Conservation (phyloP, 1,140 invertebrate genomes). For the Trichogramma pretiosum region DNA sequence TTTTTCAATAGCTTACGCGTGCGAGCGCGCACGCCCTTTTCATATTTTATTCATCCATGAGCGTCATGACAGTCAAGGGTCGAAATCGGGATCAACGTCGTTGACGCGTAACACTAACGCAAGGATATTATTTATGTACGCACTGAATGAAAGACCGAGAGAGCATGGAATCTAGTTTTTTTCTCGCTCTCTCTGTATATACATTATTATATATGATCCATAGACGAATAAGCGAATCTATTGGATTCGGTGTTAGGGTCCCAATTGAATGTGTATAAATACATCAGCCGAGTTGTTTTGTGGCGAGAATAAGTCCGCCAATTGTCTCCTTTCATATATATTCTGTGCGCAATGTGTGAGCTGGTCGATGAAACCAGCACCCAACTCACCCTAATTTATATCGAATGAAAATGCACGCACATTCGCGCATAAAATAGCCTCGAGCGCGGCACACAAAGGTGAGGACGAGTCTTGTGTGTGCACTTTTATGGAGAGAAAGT, state of each 20-base stretch:
- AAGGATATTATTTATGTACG: not conserved
- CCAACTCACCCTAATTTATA: constrained; percentile 13
- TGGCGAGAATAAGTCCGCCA: not conserved
- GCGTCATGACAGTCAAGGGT: too few species aligned
- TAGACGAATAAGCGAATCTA: constrained; percentile 6
- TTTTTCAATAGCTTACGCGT: constrained; percentile 9
- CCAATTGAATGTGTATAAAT: constrained; percentile 12
- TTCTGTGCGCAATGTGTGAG: not conserved
- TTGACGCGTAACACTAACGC: constrained; percentile 6
- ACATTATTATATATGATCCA: too few species aligned
- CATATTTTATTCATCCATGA: too few species aligned
- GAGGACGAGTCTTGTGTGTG: not conserved
- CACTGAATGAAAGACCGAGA: not conserved
- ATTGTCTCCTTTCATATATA: not conserved
- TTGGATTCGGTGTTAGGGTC: not conserved
- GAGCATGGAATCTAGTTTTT: too few species aligned
- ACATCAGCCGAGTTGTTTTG: constrained; percentile 13
- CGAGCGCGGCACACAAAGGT: too few species aligned
- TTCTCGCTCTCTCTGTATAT: too few species aligned
- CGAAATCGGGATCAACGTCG: constrained; percentile 11
- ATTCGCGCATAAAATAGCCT: too few species aligned
- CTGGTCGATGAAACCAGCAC: too few species aligned
- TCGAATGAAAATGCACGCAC: constrained; percentile 12
- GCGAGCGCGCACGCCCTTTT: too few species aligned
- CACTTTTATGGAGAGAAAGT: too few species aligned